A percentile compares a stretch with the other conserved stretches of the same genome.
These are phyloP conservation scores for Puffinus mauretanicus DNA, from an alignment of 2,113 vertebrate species.

Conservation along the genomic window DNA sequence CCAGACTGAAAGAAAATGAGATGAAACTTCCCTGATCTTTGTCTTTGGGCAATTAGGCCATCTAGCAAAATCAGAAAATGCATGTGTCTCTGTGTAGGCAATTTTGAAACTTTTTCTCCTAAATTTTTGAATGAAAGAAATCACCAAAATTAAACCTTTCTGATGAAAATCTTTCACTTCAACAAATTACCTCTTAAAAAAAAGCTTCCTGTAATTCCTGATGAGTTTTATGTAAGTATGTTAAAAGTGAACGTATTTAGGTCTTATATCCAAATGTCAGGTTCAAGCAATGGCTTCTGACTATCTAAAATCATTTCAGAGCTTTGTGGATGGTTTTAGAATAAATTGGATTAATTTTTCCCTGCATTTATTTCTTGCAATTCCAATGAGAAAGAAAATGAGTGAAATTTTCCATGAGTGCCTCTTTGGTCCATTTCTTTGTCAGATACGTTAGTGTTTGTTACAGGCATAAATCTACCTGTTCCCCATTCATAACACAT, in stretches of 20 bases:
- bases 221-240: not conserved
- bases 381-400: not conserved
- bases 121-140: not conserved
- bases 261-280: not conserved
- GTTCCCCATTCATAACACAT: not conserved
- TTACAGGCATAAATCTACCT: not conserved
- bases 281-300: not conserved
- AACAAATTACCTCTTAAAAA: not conserved
- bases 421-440: not conserved
- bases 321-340: not conserved
- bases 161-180: not conserved
- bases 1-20: not conserved
- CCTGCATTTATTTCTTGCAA: not conserved
- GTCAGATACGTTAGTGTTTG: not conserved
- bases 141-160: not conserved
- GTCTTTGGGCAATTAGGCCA: not conserved
- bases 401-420: not conserved
- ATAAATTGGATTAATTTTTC: not conserved
- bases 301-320: not conserved
- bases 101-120: not conserved
- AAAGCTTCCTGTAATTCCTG: not conserved
- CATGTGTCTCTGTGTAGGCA: fast-evolving
- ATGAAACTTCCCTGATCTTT: not conserved
- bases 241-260: not conserved
- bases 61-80: not conserved